Conservation (phyloP, 2,888 invertebrate genomes). For the Lasiommata megera region DNA sequence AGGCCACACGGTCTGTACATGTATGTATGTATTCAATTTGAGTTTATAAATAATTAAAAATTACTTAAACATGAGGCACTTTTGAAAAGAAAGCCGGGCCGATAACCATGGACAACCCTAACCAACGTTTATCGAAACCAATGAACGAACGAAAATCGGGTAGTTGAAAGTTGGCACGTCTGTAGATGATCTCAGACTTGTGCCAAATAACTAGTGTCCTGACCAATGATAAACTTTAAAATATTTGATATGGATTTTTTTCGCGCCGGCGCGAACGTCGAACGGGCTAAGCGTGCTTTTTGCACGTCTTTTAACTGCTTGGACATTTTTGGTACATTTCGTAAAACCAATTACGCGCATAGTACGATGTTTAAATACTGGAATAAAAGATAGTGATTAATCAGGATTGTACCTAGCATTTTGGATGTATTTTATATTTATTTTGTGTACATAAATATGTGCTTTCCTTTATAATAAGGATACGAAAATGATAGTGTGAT, state of each 20-base stretch:
- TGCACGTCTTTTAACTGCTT: not conserved
- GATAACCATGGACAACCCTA: too few relatives aligned
- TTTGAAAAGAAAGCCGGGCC: too few relatives aligned
- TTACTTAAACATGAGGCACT: too few relatives aligned
- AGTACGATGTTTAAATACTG: conserved; percentile 13
- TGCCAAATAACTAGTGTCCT: conserved; percentile 23
- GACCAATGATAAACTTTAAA: conserved; percentile 23
- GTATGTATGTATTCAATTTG: too few relatives aligned
- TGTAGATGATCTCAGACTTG: not conserved
- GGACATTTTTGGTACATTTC: conserved; percentile 12
- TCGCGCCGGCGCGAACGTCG: conserved; percentile 78
- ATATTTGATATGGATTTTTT: conserved; percentile 65
- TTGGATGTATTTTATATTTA: not conserved
- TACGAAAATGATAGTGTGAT: conserved; percentile 7
- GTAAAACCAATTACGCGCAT: conserved; percentile 11
- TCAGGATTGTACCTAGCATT: not conserved
- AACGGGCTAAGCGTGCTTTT: conserved; percentile 30
- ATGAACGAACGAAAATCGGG: not conserved
- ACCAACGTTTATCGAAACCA: too few relatives aligned
- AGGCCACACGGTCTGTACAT: too few relatives aligned
- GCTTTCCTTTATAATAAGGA: not conserved
- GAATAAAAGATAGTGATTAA: conserved; percentile 9
- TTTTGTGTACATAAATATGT: conserved; percentile 1
- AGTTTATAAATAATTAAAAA: too few relatives aligned
- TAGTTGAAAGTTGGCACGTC: not conserved